Evolutionary conservation across 2,888 invertebrate genomes (phyloP).

Genomic region (Ptychoptera albimana): DNA sequence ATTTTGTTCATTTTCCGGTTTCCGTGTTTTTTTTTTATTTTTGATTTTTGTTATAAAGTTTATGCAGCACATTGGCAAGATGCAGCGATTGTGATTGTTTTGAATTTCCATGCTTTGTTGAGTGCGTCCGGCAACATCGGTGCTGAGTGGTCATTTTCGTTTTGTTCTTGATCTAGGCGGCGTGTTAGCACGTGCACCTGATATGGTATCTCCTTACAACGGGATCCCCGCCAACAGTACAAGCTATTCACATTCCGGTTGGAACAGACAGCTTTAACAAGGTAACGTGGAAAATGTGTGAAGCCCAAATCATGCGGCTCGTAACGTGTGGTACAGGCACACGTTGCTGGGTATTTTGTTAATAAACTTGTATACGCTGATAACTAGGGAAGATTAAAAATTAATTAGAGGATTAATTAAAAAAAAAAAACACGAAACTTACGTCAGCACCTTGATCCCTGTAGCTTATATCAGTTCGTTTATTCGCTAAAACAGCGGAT

Average conservation of each 20-base stretch:
- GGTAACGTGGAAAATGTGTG: slow-evolving; percentile 23
- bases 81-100: slow-evolving; percentile 25
- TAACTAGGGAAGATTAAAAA: no score
- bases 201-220: slow-evolving; percentile 26
- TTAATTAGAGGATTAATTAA: no score
- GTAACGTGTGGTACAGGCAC: no score
- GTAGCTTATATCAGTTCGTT: no score
- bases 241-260: slow-evolving; percentile 7
- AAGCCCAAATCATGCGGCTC: slow-evolving; percentile 24
- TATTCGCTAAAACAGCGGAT: no score
- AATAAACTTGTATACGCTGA: no score
- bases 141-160: slow-evolving; percentile 16
- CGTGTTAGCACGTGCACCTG: slow-evolving; percentile 24
- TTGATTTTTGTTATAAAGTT: background rate
- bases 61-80: slow-evolving; percentile 25
- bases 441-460: no score
- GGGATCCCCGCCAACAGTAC: slow-evolving; percentile 21
- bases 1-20: no score
- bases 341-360: no score
- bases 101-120: slow-evolving; percentile 22
- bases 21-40: no score
- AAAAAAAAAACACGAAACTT: no score
- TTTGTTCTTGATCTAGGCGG: slow-evolving; percentile 13
- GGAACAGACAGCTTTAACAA: slow-evolving; percentile 25
- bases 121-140: slow-evolving; percentile 18